A percentile compares a stretch with the other conserved stretches of the same genome.
Conservation (phyloP, 2,113 vertebrate genomes). For the Oreochromis niloticus region DNA sequence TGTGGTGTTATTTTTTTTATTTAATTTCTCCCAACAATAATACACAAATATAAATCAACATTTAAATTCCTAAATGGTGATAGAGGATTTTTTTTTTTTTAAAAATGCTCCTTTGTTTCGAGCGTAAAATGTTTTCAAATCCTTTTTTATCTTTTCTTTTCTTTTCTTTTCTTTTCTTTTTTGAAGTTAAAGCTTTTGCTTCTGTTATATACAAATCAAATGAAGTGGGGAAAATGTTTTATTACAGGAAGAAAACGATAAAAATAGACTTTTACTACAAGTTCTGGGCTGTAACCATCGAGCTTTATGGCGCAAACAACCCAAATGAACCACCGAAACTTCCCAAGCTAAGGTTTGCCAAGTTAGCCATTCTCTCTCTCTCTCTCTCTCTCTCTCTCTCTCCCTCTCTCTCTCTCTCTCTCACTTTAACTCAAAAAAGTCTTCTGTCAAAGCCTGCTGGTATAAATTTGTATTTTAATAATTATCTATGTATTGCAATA, state of each 20-base stretch:
- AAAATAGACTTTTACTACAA: not conserved
- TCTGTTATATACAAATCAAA: not conserved
- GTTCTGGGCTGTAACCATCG: not conserved
- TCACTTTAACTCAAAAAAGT: not conserved
- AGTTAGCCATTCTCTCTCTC: not conserved
- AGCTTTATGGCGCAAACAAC: slow-evolving; percentile 18
- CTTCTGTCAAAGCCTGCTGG: not conserved
- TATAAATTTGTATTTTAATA: not conserved
- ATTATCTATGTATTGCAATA: not conserved
- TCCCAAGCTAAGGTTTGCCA: not conserved
- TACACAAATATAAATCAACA: not conserved
- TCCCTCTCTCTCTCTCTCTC: too few species aligned
- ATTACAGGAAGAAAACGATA: not conserved
- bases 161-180: not conserved
- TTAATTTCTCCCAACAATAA: not conserved
- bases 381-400: not conserved
- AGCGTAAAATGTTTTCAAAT: not conserved
- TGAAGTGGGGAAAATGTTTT: not conserved
- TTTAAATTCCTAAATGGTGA: not conserved
- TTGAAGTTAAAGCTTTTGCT: not conserved
- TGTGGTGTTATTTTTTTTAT: not conserved
- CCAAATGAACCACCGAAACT: not conserved
- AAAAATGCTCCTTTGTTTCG: not conserved
- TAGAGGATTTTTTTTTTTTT: not conserved
- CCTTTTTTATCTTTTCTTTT: not conserved